Conservation (phyloP, 30 jellyfish, hydroid and myxozoan species). For the Clytia hemisphaerica region DNA sequence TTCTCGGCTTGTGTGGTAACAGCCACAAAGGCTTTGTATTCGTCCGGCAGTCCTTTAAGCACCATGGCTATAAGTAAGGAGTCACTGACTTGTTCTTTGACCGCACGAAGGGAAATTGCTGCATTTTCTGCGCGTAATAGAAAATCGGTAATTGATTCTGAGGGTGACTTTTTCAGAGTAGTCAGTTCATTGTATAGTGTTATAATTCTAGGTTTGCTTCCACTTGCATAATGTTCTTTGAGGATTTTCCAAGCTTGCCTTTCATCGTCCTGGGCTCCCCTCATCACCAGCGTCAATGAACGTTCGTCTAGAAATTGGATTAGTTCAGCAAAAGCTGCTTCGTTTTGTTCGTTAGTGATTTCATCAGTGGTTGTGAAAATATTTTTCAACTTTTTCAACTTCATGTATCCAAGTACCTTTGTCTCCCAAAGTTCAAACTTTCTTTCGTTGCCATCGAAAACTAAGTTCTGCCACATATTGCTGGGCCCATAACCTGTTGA, state of each 20-base stretch:
- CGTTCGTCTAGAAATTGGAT: constrained; percentile 55
- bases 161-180: constrained; percentile 25
- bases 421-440: no score
- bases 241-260: no score
- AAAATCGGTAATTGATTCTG: constrained; percentile 25
- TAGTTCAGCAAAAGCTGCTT: constrained; percentile 42
- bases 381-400: no score
- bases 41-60: constrained; percentile 40
- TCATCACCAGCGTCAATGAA: no score
- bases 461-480: no score
- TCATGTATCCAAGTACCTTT: neutral
- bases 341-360: constrained; percentile 15
- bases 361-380: neutral
- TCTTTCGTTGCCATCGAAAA: no score
- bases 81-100: constrained; percentile 32
- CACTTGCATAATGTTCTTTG: no score
- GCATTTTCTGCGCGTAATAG: constrained; percentile 36
- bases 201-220: constrained; percentile 23
- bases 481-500: no score
- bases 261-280: no score
- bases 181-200: no score
- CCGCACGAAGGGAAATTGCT: constrained; percentile 23
- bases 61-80: constrained; percentile 40
- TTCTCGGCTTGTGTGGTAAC: constrained; percentile 30
- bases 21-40: constrained; percentile 28